phyloP scores from a whole-genome alignment of 2,888 invertebrate species.

The Artemia sp. region DNA sequence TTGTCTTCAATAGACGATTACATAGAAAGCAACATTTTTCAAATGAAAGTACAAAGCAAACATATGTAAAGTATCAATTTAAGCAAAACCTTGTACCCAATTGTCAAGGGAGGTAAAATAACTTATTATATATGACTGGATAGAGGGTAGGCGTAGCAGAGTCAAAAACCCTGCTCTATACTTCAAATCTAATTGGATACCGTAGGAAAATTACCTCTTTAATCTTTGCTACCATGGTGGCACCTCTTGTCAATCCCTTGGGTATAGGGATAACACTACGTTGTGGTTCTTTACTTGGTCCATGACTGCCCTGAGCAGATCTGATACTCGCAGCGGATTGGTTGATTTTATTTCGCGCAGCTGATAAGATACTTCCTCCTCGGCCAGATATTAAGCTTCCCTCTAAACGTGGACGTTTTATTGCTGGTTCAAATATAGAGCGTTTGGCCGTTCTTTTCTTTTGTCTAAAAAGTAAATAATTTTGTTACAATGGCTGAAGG shows the following conservation, averaged over 20 bases:
- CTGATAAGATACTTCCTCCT: background rate
- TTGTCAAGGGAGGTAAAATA: no score
- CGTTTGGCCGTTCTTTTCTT: background rate
- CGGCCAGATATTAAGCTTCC: conserved; percentile 11
- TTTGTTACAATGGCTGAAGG: background rate
- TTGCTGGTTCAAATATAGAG: background rate
- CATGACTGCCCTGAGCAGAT: background rate
- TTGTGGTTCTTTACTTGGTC: background rate
- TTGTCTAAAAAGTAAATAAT: background rate
- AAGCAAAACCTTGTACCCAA: no score
- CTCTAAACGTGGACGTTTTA: conserved; percentile 4
- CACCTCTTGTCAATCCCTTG: conserved; percentile 5
- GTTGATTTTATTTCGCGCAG: conserved; percentile 10
- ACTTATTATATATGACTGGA: no score
- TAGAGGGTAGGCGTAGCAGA: no score
- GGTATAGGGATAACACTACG: background rate
- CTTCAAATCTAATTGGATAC: no score
- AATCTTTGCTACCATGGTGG: background rate
- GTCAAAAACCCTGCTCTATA: no score
- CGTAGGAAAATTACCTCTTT: background rate
- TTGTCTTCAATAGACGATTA: no score
- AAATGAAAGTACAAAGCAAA: no score
- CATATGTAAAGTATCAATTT: no score
- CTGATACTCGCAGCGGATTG: background rate
- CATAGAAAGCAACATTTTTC: no score